Evolutionary conservation across 2,797 vertebrate species (phyloP).

Genomic region (Diplodus puntazzo): DNA sequence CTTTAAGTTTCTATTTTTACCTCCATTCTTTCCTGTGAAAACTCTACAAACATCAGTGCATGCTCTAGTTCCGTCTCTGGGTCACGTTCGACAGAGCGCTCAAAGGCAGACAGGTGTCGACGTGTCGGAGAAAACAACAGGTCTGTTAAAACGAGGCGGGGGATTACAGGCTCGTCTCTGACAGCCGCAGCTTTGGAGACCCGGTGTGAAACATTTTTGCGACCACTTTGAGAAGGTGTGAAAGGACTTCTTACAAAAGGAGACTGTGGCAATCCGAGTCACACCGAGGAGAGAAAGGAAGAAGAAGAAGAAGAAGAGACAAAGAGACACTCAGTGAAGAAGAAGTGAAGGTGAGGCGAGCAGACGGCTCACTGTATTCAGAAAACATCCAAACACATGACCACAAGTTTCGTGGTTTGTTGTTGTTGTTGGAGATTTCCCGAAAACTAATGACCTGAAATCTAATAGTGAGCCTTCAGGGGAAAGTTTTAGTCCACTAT

Average conservation of each 20-base stretch:
- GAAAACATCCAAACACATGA: too few relatives aligned
- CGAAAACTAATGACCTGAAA: not conserved
- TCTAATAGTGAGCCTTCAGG: too few relatives aligned
- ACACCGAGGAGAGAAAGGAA: conserved; percentile 19
- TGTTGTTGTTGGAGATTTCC: not conserved
- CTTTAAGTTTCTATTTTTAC: not conserved
- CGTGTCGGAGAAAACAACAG: conserved; percentile 22
- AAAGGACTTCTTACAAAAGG: conserved; percentile 16
- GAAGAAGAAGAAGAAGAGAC: not conserved
- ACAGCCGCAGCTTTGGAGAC: conserved; percentile 25
- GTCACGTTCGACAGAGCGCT: not conserved
- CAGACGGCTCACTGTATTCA: not conserved
- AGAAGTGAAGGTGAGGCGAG: not conserved
- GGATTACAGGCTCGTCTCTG: conserved; percentile 27
- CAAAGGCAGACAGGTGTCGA: conserved; percentile 8
- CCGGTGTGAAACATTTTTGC: conserved; percentile 34
- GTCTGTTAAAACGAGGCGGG: not conserved
- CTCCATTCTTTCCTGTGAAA: too few relatives aligned
- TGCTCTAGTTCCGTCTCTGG: not conserved
- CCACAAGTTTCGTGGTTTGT: not conserved
- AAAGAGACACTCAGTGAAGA: too few relatives aligned
- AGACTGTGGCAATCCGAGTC: conserved; percentile 3
- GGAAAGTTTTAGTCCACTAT: not conserved
- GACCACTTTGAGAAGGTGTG: conserved; percentile 28
- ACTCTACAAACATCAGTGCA: too few relatives aligned